Conservation (phyloP, 2,113 vertebrate species). For the Ochotona curzoniae region DNA sequence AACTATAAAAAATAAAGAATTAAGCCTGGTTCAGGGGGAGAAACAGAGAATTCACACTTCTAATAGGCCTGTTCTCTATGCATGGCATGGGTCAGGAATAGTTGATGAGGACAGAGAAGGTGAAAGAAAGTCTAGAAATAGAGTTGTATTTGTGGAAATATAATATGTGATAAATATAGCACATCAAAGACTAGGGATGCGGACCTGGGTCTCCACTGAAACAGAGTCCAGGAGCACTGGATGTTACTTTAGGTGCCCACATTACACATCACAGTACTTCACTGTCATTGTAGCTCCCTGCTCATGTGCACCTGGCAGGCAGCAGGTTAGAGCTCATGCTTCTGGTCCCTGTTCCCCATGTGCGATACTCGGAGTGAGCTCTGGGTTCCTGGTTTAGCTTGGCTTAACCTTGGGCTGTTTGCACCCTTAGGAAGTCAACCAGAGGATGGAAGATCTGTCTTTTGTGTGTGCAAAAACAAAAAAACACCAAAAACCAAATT, state of each 20-base stretch:
- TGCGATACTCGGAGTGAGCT: no score
- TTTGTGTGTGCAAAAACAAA: no score
- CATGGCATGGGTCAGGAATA: neutral
- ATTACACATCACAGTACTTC: no score
- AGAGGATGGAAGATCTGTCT: no score
- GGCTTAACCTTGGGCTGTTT: no score
- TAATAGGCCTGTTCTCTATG: neutral
- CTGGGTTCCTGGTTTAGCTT: no score
- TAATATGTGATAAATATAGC: constrained; percentile 31
- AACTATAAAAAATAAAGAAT: neutral
- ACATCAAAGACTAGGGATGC: constrained; percentile 18
- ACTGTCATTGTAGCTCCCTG: no score
- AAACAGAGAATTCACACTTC: neutral
- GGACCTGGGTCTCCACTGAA: constrained; percentile 17
- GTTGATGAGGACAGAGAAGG: neutral
- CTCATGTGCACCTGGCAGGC: no score
- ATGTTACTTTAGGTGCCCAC: no score
- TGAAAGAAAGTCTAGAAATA: constrained; percentile 24
- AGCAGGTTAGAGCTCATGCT: no score
- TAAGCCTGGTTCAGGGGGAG: neutral
- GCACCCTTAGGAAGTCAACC: no score
- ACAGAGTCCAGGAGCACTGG: neutral
- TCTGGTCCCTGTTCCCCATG: no score
- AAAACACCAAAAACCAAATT: neutral
- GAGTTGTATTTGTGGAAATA: constrained; percentile 39